Evolutionary conservation across 2,888 invertebrate species (phyloP).

Genomic region (Noctua fimbriata): DNA sequence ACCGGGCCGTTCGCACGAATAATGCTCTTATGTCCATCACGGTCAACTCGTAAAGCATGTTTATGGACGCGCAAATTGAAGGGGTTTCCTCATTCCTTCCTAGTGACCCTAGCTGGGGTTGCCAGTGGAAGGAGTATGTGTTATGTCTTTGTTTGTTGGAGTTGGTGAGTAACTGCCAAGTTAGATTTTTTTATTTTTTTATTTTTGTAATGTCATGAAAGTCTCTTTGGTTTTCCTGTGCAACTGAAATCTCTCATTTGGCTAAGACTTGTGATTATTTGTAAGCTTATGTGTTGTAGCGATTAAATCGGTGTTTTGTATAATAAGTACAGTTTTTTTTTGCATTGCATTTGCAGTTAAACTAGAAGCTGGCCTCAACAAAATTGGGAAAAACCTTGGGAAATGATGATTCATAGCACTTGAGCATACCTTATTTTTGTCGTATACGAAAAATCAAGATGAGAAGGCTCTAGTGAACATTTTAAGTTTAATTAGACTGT

Average conservation of each 20-base stretch:
- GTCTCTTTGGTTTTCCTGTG: neutral
- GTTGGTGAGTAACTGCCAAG: neutral
- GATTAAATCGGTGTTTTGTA: neutral
- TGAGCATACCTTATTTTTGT: neutral
- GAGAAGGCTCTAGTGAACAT: neutral
- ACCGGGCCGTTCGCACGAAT: conserved; percentile 62
- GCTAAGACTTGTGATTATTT: neutral
- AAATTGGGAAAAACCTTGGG: neutral
- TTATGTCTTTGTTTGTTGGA: conserved; percentile 3
- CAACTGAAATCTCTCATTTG: neutral
- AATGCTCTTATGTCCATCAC: conserved; percentile 73
- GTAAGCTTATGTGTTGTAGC: neutral
- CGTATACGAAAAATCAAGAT: too few relatives aligned
- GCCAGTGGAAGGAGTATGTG: conserved; percentile 38
- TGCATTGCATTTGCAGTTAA: neutral
- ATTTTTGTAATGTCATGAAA: neutral
- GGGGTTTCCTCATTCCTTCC: conserved; percentile 75
- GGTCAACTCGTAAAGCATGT: conserved; percentile 77
- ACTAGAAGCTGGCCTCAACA: neutral
- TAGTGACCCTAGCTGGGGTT: conserved; percentile 64
- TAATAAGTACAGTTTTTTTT: neutral
- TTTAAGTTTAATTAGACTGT: neutral
- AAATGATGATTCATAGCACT: neutral
- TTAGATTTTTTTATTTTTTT: neutral
- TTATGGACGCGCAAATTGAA: conserved; percentile 79